phyloP scores from a whole-genome alignment of 2,888 invertebrate species.

The Griposia aprilina region DNA sequence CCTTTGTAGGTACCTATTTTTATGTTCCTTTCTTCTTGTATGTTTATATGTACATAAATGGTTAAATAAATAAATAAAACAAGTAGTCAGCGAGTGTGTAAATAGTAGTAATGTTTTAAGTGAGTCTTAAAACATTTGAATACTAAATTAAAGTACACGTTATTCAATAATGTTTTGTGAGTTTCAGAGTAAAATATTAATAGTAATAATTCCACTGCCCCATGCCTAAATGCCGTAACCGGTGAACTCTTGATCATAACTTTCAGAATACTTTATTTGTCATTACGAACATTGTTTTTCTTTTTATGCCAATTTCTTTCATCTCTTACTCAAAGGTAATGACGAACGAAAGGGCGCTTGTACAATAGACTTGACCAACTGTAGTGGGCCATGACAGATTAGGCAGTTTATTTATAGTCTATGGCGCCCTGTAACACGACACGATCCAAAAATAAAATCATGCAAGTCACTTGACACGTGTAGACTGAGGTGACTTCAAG shows the following conservation, averaged over 20 bases:
- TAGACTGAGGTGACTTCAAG: neutral
- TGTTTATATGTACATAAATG: too few species aligned
- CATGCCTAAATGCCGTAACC: too few species aligned
- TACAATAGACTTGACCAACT: neutral
- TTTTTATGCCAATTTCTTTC: neutral
- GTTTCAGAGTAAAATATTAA: too few species aligned
- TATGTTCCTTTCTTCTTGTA: too few species aligned
- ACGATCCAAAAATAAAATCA: constrained; percentile 27
- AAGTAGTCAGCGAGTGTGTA: too few species aligned
- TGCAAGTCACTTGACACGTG: constrained; percentile 28
- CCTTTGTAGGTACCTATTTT: too few species aligned
- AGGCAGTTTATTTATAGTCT: constrained; percentile 33
- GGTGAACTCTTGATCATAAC: constrained; percentile 2
- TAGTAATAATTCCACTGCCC: too few species aligned
- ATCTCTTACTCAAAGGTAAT: constrained; percentile 24
- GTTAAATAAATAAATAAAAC: too few species aligned
- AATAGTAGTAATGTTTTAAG: too few species aligned
- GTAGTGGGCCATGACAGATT: constrained; percentile 22
- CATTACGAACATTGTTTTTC: neutral
- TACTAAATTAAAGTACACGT: too few species aligned
- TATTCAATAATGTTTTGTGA: too few species aligned
- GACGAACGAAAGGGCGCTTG: constrained; percentile 20
- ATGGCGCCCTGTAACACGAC: neutral
- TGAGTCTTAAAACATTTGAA: too few species aligned
- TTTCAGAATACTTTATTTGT: neutral